Evolutionary conservation across 2,113 vertebrate genomes (phyloP), one percentile per base, ranked within the genome.

Genomic region (Laticauda laticaudata): DNA sequence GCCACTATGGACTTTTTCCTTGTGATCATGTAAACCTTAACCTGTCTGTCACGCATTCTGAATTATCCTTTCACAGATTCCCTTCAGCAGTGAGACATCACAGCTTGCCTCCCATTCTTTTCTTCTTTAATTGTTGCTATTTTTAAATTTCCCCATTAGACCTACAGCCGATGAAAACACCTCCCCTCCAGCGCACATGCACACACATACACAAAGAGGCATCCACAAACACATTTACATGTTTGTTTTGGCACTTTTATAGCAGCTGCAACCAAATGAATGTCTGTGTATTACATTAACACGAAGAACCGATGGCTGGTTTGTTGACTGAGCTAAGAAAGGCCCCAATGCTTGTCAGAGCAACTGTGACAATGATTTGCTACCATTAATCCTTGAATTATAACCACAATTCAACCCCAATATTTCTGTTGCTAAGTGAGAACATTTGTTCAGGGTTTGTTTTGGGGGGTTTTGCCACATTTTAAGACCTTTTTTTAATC

Each of bases 11-110:
- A 90, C 54, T 45, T 89, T 59, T 94, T 92, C 88, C 59, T 91
- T 23, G 8, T 0, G 34, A 57, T 20, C 87, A 87, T 3, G 9
- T 14, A 94, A 9, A 26, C 91, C 64, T 59, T 0, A 0, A 56
- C 87, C 26, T 53, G 64, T 24, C 86, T 90, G 59, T 34, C 39
- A 89, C 92, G 92, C 91, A 26, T 88, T 57, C 54, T 18, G 0
- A 89, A 8, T 34, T 14, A 29, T 56, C 59, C 34, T 2, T 86
- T 4, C 4, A 14, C 61, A 92, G 20, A 48, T 53, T 5, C 54
- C 34, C 39, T 93, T 87, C 89, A 61, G 61, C 64, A 91, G 23
- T 2, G 89, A 93, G 45, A 86, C 51, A 45, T 43, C 14, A 39
- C 57, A 69, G 86, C 57, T 54, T 88, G 57, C 21, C 57, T 88